These are phyloP conservation scores for Chamaea fasciata DNA, from an alignment of 2,113 vertebrate genomes.

Conservation along the genomic window DNA sequence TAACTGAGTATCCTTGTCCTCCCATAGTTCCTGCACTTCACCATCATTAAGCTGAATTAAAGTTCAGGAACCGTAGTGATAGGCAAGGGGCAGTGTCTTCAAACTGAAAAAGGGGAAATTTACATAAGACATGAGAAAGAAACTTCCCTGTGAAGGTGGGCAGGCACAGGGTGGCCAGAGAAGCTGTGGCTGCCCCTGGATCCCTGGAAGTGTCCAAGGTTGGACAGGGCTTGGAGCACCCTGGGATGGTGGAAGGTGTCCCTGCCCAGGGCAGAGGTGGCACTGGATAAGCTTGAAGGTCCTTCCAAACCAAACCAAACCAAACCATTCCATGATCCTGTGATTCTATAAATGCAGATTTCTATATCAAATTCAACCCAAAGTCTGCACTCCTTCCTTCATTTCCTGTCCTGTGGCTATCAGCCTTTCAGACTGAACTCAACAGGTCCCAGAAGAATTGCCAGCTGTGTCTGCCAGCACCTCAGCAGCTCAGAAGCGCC, in stretches of 20 bases:
- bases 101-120: not conserved
- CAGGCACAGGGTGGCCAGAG: not conserved
- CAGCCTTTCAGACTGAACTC: not conserved
- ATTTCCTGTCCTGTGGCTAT: not conserved
- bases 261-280: not conserved
- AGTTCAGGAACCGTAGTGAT: not conserved
- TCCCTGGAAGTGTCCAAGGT: rapidly evolving
- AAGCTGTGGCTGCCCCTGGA: not conserved
- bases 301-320: not conserved
- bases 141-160: rapidly evolving
- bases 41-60: not conserved
- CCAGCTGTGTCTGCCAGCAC: not conserved
- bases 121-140: not conserved
- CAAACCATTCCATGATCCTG: not conserved
- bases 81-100: not conserved
- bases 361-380: not conserved
- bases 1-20: not conserved
- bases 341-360: not conserved
- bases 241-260: not conserved
- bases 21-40: not conserved
- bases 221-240: rapidly evolving
- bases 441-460: not conserved
- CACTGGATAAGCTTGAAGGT: rapidly evolving
- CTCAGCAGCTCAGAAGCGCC: not conserved
- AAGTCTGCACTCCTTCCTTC: not conserved